phyloP scores from a whole-genome alignment of 37 sponge, comb jelly and placozoan genomes.

The Ephydatia muelleri region DNA sequence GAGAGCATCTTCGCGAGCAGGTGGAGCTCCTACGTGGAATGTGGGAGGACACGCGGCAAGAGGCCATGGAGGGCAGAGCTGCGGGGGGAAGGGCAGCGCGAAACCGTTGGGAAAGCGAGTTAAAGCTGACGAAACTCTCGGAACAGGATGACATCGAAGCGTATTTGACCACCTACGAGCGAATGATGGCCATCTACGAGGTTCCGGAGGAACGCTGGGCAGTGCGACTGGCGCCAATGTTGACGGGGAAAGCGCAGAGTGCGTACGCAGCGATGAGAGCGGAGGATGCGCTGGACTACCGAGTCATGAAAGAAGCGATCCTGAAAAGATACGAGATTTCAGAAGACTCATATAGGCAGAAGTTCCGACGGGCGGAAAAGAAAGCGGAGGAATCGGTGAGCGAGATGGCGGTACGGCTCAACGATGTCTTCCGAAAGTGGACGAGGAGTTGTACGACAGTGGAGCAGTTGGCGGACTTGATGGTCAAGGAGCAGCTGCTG shows the following conservation, averaged over 20 bases:
- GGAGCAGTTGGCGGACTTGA: no score
- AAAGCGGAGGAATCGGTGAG: constrained; percentile 1
- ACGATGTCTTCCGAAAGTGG: constrained; percentile 21
- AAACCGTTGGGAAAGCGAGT: neutral
- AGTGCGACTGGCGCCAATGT: constrained; percentile 19
- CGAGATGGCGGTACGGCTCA: constrained; percentile 6
- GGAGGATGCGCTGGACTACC: constrained; percentile 19
- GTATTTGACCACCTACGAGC: constrained; percentile 30
- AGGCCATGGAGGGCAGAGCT: neutral
- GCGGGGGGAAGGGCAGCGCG: neutral
- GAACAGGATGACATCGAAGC: constrained; percentile 27
- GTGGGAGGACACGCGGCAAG: neutral
- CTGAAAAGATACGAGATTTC: constrained; percentile 30
- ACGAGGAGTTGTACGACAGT: neutral
- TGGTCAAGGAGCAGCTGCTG: neutral
- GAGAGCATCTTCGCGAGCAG: constrained; percentile 1
- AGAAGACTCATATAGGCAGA: constrained; percentile 33
- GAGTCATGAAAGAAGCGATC: constrained; percentile 19
- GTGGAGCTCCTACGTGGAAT: neutral
- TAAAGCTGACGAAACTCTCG: neutral
- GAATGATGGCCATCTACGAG: neutral
- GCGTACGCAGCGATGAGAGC: constrained; percentile 23
- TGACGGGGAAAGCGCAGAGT: constrained; percentile 32
- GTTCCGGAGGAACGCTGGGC: constrained; percentile 41
- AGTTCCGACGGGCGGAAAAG: constrained; percentile 25